phyloP scores from a whole-genome alignment of 2,113 vertebrate genomes.

The Scytalopus superciliaris region DNA sequence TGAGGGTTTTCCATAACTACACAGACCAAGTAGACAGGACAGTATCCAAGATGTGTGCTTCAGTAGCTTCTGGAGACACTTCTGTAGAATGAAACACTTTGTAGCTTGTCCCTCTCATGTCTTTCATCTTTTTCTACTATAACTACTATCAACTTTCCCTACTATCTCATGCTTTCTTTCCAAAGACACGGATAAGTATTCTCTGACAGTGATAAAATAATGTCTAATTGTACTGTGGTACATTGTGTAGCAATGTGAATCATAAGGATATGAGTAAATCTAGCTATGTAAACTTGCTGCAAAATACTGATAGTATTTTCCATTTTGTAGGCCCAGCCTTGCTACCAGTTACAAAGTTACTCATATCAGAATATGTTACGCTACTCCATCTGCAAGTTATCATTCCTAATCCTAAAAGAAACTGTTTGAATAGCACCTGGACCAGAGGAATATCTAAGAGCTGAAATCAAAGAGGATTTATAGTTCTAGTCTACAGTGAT shows the following conservation, averaged over 20 bases:
- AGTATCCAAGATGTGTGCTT: neutral
- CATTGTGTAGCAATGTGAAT: neutral
- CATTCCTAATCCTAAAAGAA: neutral
- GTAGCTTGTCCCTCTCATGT: neutral
- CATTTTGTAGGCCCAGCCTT: neutral
- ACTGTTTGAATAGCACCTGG: neutral
- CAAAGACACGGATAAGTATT: neutral
- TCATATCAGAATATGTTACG: neutral
- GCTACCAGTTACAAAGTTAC: neutral
- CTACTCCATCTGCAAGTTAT: neutral
- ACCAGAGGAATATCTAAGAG: neutral
- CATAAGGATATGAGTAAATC: neutral
- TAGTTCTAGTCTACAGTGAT: neutral
- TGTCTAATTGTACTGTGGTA: neutral
- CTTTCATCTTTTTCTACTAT: neutral
- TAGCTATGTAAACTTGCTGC: neutral
- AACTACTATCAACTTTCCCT: neutral
- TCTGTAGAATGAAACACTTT: neutral
- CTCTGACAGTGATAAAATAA: neutral
- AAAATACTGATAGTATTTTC: neutral
- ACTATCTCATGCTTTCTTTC: neutral
- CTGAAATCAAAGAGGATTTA: neutral
- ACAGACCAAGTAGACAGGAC: neutral
- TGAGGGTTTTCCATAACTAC: neutral
- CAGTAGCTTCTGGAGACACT: neutral